Base-by-base conservation (phyloP, 2,888 invertebrate genomes). In the Diplazon laetatorius region DNA sequence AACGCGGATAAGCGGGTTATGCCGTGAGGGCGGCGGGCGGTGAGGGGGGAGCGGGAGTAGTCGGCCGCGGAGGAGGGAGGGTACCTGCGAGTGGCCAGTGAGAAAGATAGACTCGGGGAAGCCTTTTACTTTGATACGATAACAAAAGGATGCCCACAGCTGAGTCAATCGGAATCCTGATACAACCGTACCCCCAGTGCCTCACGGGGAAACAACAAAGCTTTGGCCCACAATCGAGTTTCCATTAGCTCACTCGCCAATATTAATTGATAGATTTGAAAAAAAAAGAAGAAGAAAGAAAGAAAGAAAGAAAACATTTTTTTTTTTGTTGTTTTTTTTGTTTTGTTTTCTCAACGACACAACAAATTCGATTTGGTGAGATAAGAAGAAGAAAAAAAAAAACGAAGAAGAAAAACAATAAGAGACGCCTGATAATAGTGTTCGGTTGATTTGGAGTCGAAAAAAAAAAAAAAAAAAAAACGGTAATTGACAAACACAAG, bases 141-240 rank as follows among this genome's bases (percentile, higher is more conserved):
- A 87, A 86, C 83, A 86, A 85, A 55, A 87, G 84, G 84, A 84
- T 83, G 83, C 81, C n/a, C 74, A 83, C 81, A 80, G 81, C 82
- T 84, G 82, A 85, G 76, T 86, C 82, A 81, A 80, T 83, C 62
- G 59, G 65, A 65, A 48, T 60, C 50, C 62, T 70, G 62, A 14
- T 42, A 39, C 30, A 57, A 25, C 25, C 22, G 16, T 42, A 42
- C 3, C n/a, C 9, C 55, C 25, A 35, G 42, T 14, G 42, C 14
- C n/a, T 8, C 42, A 20, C 0, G n/a, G 42, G 12, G 42, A 1
- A 1, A 60, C 39, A 18, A 14, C 22, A 55, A 30, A 55, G 22
- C n/a, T 3, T 1, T 10, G 12, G 25, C n/a, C 6, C 59, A 69
- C 76, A 42, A 44, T 52, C 25, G 50, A 22, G 25, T 25, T 22